Evolutionary conservation across 2,113 vertebrate species (phyloP).

Genomic region (Hystrix cristata): DNA sequence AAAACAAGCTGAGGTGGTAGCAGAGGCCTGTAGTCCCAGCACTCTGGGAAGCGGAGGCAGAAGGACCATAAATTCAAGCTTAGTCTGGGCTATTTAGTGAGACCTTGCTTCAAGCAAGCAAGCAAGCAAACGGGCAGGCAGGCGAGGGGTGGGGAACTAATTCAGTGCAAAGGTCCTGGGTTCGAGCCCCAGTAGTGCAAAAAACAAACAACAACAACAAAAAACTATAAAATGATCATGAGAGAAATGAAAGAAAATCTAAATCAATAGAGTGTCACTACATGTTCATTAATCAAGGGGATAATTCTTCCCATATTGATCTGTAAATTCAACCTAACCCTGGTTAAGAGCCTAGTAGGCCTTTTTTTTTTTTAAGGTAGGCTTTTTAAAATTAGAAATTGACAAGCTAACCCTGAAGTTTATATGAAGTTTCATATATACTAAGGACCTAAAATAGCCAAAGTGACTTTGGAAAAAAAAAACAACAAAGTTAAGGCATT

Average conservation of each 20-base stretch:
- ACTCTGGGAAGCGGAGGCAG: neutral
- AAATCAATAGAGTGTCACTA: neutral
- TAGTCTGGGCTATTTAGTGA: neutral
- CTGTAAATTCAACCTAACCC: neutral
- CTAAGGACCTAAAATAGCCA: neutral
- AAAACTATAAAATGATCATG: neutral
- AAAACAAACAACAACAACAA: neutral
- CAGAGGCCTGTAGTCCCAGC: too few relatives aligned
- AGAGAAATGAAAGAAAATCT: neutral
- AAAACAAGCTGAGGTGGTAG: neutral
- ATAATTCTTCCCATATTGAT: neutral
- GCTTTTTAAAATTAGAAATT: conserved; percentile 4
- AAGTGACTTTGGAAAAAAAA: neutral
- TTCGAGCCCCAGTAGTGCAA: neutral
- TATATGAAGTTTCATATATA: neutral
- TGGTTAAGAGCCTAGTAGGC: neutral
- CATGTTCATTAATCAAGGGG: neutral
- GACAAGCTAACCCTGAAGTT: neutral
- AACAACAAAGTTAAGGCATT: neutral
- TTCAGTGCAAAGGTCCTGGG: too few relatives aligned
- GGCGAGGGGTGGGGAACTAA: neutral
- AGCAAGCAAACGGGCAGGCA: neutral
- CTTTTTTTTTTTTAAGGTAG: neutral
- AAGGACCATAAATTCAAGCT: neutral
- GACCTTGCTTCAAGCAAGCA: neutral